Base-by-base conservation (phyloP, 2,888 invertebrate species). In the Plagodis pulveraria region DNA sequence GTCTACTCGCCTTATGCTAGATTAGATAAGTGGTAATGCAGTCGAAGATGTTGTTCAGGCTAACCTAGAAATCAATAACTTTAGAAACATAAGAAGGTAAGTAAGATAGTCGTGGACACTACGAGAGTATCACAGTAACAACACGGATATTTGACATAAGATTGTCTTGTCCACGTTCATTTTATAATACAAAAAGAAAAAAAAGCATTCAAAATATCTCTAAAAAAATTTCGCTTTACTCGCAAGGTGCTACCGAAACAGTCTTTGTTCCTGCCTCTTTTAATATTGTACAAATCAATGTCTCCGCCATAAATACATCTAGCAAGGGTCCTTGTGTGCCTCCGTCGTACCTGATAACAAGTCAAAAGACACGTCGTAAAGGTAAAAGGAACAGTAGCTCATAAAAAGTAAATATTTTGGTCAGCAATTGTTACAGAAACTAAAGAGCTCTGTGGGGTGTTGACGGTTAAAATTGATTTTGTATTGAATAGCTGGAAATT, bases 391-490 rank as follows among this genome's bases (percentile, higher is more conserved):
- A 70, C 72, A 70, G 68, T 58, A 77, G 81, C 76, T 68, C 46
- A 58, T 69, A 75, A 70, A 51, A 74, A 77, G 86, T 88, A 84
- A 87, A 88, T 88, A 87, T 87, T 88, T 87, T 87, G 88, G 88
- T 83, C 68, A 59, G 50, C 56, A 76, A 86, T 85, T 83, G 84
- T 51, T 32, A 22, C 11, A 47, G 46, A 65, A 57, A 65, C 56
- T 60, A 49, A 35, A 69, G 56, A 36, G 48, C 70, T 35, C 75
- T 53, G 66, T 66, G 65, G 76, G 76, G 65, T 56, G 66, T 59
- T 63, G 58, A 54, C 62, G 53, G 57, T 36, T 61, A 12, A 51
- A 64, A 68, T 66, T 59, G 62, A 63, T 68, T 68, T 62, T 49
- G 33, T 57, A 58, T 60, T 56, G 44, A 60, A 54, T 51, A 36